Conservation (phyloP, 92 coral and sea anemone genomes). For the Heteractis magnifica region DNA sequence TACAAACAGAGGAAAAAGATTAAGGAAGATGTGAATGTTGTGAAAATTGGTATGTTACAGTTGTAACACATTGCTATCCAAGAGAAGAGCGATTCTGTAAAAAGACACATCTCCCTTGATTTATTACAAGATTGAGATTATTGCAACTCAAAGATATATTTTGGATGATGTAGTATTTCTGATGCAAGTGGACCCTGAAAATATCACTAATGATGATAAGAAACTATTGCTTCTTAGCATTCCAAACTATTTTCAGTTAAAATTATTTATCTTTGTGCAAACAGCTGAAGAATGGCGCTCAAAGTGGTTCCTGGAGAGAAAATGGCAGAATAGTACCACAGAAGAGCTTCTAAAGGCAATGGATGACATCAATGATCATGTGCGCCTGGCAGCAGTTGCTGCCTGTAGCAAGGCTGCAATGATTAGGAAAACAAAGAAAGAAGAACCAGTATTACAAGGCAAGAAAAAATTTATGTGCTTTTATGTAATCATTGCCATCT, state of each 20-base stretch:
- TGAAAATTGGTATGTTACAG: conserved; percentile 72
- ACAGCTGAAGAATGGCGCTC: conserved; percentile 98
- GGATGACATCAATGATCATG: conserved; percentile 92
- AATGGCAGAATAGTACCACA: conserved; percentile 92
- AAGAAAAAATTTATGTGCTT: neutral
- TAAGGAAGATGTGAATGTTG: conserved; percentile 76
- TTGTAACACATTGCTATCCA: neutral
- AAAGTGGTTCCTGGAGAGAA: conserved; percentile 95
- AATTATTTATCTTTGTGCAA: no score
- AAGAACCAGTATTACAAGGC: conserved; percentile 62
- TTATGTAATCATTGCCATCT: neutral
- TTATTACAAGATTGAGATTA: no score
- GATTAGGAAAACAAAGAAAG: conserved; percentile 69
- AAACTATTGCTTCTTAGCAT: no score
- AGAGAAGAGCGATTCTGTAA: neutral
- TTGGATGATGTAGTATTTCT: no score
- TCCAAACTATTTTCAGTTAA: no score
- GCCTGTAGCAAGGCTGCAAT: conserved; percentile 97
- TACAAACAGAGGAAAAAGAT: conserved; percentile 79
- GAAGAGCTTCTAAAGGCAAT: conserved; percentile 88
- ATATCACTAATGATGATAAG: no score
- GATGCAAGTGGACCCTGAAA: no score
- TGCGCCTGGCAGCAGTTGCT: conserved; percentile 92
- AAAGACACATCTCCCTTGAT: neutral
- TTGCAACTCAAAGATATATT: no score